Conservation (phyloP, 2,113 vertebrate species). For the Columba janthina region DNA sequence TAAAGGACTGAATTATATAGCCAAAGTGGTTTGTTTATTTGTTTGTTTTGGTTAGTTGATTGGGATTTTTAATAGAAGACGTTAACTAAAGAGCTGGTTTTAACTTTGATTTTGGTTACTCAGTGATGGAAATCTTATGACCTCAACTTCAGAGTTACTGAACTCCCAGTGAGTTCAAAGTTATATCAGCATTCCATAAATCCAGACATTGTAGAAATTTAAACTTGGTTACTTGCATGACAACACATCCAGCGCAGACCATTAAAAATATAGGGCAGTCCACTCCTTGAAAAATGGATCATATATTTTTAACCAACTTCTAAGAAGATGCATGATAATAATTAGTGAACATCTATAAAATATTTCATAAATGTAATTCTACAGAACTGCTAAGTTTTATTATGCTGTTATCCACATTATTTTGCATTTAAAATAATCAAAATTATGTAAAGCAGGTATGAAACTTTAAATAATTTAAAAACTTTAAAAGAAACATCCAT, state of each 20-base stretch:
- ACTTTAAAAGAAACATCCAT: not conserved
- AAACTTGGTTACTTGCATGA: not conserved
- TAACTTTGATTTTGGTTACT: not conserved
- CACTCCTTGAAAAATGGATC: not conserved
- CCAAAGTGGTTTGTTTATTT: not conserved
- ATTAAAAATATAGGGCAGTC: not conserved
- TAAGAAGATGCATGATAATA: not conserved
- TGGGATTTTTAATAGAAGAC: not conserved
- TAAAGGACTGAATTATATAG: not conserved
- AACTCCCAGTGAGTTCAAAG: not conserved
- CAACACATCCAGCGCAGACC: not conserved
- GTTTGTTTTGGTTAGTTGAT: not conserved
- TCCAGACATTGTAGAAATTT: not conserved
- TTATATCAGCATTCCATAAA: not conserved
- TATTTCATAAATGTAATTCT: not conserved
- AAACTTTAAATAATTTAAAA: not conserved
- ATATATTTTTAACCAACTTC: not conserved
- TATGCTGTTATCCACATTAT: not conserved
- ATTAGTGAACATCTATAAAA: not conserved
- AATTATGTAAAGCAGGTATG: not conserved
- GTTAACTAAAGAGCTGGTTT: not conserved
- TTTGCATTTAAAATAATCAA: not conserved
- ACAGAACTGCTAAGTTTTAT: not conserved
- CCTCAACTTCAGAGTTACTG: not conserved
- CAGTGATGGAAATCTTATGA: fast-evolving